phyloP scores from a whole-genome alignment of 1,140 invertebrate species.

The Leptoteleia sp. region DNA sequence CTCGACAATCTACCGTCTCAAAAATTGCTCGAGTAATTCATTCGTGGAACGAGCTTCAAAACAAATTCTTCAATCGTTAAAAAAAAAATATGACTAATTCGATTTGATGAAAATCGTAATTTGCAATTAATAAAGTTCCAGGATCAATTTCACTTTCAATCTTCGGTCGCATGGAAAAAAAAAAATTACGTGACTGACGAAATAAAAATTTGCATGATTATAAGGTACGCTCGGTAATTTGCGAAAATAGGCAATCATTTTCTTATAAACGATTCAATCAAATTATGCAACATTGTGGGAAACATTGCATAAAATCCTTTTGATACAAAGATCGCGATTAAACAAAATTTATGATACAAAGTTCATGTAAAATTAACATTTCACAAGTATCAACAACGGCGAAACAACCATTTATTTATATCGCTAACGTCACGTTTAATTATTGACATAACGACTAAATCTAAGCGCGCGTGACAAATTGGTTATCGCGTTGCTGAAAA shows the following conservation, averaged over 20 bases:
- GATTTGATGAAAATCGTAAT: no score
- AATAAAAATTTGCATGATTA: conserved; percentile 10
- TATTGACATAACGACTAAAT: no score
- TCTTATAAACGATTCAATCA: conserved; percentile 2
- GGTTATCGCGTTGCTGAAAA: no score
- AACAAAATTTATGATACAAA: conserved; percentile 1
- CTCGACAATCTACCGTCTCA: no score
- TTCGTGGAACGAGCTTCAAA: no score
- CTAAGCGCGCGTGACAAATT: no score
- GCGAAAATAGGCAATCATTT: conserved; percentile 1
- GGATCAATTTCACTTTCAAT: no score
- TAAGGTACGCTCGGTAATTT: not conserved
- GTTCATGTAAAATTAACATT: conserved; percentile 4
- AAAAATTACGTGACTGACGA: conserved; percentile 1
- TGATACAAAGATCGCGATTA: conserved; percentile 2
- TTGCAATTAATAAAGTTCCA: not conserved
- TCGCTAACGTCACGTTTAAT: conserved; percentile 1
- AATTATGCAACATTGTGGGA: conserved; percentile 13
- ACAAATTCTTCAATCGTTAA: no score
- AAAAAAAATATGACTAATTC: no score
- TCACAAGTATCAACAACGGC: not conserved
- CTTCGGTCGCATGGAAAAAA: not conserved
- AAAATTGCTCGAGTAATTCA: no score
- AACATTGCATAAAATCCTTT: not conserved
- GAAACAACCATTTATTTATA: not conserved